Base-by-base conservation (phyloP, 2,113 vertebrate species). In the Scortum barcoo region DNA sequence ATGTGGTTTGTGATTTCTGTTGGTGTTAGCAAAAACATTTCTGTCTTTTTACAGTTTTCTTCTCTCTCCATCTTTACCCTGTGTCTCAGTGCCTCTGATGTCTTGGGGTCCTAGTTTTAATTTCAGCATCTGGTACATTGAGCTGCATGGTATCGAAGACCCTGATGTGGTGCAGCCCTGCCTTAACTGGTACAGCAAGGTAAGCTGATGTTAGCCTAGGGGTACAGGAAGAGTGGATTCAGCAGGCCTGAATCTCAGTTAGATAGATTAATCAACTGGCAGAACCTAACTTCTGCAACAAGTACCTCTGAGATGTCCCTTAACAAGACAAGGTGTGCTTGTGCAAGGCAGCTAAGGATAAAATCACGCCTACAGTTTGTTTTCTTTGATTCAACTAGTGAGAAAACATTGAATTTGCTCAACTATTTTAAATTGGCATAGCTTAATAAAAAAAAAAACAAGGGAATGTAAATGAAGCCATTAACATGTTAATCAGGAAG, bases 101-200 rank as follows among this genome's bases (percentile, higher is more conserved):
- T 99, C 98, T 3, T 99, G 98, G 98, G 98, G 98, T 71, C 98
- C 98, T 67, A 99, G 98, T 95, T 99, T 99, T 95, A 99, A 99
- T 94, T 99, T 99, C 94, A 99, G 98, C 94, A 99, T 99, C 95
- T 99, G 98, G 98, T 99, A 98, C 94, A 97, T 99, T 93, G 98
- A 99, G 95, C 96, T 99, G 80, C 98, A 97, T 61, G 98, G 98
- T 82, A 99, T 99, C 76, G 98, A 99, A 94, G 97, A 99, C 84
- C 98, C 98, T 20, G 98, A 99, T 72, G 97, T 99, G 82, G 98
- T 99, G 84, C 98, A 99, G 48, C 98, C 98, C 7, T 99, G 98
- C 94, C 97, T 99, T 94, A 98, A 99, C 96, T 99, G 98, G 98
- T 99, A 99, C 91, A 99, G 98, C 94, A 99, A 99, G 97, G 98